Conservation (phyloP, 2,888 invertebrate genomes). For the Barypeithes pellucidus region DNA sequence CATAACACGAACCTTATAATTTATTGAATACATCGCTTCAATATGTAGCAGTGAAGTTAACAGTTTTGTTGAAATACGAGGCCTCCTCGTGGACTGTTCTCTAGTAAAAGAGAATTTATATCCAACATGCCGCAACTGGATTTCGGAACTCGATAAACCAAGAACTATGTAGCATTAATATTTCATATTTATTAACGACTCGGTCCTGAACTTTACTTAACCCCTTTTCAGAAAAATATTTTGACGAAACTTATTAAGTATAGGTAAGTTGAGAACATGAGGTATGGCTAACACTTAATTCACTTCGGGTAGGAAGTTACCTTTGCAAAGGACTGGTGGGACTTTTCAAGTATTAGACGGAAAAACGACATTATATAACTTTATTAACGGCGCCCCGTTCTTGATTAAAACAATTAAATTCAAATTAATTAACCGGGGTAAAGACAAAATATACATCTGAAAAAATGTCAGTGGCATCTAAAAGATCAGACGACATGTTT, state of each 20-base stretch:
- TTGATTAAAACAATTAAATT: too few species aligned
- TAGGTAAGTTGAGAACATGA: too few species aligned
- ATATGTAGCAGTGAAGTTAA: constrained; percentile 36
- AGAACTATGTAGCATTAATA: constrained; percentile 42
- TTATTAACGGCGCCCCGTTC: too few species aligned
- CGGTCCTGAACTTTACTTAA: constrained; percentile 27
- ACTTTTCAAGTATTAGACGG: too few species aligned
- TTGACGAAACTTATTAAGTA: neutral
- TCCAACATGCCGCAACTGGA: constrained; percentile 39
- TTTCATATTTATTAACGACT: constrained; percentile 39
- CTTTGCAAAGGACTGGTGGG: too few species aligned
- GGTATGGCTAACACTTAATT: too few species aligned
- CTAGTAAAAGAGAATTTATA: constrained; percentile 43
- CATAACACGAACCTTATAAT: constrained; percentile 27
- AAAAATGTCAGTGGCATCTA: too few species aligned
- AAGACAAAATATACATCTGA: too few species aligned
- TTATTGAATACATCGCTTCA: constrained; percentile 21
- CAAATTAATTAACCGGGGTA: too few species aligned
- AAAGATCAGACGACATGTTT: too few species aligned
- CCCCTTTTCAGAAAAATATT: constrained; percentile 13
- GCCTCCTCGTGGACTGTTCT: constrained; percentile 22
- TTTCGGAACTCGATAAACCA: constrained; percentile 42
- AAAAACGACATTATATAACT: too few species aligned
- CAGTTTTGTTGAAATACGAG: constrained; percentile 37
- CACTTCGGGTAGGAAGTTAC: too few species aligned